A percentile compares a stretch with the other conserved stretches of the same genome.
Conservation (phyloP, 2,113 vertebrate genomes). For the Trochalopteron elliotii region DNA sequence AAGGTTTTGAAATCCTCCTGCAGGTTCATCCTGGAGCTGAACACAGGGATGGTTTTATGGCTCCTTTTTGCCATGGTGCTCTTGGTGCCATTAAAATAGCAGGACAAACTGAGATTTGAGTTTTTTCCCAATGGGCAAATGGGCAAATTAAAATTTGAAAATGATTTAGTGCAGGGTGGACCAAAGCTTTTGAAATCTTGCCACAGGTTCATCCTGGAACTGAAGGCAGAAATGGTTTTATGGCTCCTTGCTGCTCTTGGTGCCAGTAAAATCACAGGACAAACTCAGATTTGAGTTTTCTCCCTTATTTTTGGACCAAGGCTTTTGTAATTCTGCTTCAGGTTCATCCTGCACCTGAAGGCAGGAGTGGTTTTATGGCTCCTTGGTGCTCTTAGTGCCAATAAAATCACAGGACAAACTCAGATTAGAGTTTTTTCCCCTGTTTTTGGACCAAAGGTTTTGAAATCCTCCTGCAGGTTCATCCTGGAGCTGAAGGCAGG, state of each 20-base stretch:
- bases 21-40: too few species aligned
- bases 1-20: too few species aligned
- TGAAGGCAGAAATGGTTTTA: accelerated
- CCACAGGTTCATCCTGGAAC: neutral
- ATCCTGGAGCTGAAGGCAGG: neutral
- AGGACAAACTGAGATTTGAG: too few species aligned
- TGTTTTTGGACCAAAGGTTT: neutral
- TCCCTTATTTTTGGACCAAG: neutral
- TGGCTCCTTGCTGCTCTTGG: neutral
- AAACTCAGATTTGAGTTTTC: neutral
- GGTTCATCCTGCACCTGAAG: neutral
- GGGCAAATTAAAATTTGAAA: too few species aligned
- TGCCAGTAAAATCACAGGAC: neutral
- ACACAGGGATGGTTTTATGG: too few species aligned
- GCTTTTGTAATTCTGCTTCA: neutral
- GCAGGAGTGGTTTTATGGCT: accelerated
- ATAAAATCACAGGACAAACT: neutral
- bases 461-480: neutral
- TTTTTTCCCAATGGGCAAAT: too few species aligned
- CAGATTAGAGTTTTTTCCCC: neutral
- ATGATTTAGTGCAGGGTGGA: neutral
- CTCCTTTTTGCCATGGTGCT: too few species aligned
- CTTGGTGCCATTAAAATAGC: too few species aligned
- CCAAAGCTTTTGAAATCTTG: neutral
- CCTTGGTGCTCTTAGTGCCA: neutral